Percentiles rank a stretch among this genome's conserved stretches.
Evolutionary conservation across 2,888 invertebrate genomes (phyloP).

Genomic region (Linnaemya tessellans): DNA sequence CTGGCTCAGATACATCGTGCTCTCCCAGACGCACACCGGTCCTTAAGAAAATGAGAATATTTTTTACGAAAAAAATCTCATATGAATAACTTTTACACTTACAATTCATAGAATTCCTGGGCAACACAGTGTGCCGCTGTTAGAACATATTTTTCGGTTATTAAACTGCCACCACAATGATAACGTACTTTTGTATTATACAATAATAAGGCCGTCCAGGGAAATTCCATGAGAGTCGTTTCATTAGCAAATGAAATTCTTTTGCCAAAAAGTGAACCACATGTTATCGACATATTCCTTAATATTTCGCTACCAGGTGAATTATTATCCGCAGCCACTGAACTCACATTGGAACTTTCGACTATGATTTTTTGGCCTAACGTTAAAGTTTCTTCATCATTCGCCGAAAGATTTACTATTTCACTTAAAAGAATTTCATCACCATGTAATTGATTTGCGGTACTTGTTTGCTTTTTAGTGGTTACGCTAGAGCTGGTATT

Average conservation of each 20-base stretch:
- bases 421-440: constrained; percentile 14
- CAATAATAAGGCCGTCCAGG: constrained; percentile 54
- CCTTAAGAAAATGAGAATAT: not conserved
- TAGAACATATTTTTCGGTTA: constrained; percentile 50
- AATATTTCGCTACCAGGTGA: constrained; percentile 40
- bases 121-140: constrained; percentile 56
- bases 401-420: not conserved
- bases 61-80: not conserved
- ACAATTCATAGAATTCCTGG: constrained; percentile 61
- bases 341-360: constrained; percentile 7
- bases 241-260: constrained; percentile 56
- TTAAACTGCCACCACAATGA: constrained; percentile 64
- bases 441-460: not conserved
- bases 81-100: no score
- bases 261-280: constrained; percentile 48
- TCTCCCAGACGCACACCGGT: constrained; percentile 56
- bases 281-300: constrained; percentile 9
- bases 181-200: constrained; percentile 51
- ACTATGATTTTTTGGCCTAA: constrained; percentile 41
- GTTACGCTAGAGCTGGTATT: not conserved
- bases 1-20: constrained; percentile 33
- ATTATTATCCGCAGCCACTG: not conserved
- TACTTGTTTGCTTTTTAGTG: not conserved
- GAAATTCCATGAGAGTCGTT: constrained; percentile 58
- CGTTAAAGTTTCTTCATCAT: not conserved